phyloP scores from a whole-genome alignment of 2,797 vertebrate genomes.

The Hafferia zeledoni region DNA sequence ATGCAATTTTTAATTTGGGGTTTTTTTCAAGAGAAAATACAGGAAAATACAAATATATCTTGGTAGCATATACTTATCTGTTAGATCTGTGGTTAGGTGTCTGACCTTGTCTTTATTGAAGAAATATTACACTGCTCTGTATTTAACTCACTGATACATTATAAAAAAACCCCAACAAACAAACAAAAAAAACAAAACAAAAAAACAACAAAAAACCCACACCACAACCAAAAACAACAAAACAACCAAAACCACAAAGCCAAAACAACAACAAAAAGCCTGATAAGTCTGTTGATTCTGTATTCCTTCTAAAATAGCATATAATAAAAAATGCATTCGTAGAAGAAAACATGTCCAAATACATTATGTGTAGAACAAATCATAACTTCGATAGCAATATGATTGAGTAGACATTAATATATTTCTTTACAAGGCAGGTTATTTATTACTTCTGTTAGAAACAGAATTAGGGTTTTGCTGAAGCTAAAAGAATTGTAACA shows the following conservation, averaged over 20 bases:
- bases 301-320: neutral
- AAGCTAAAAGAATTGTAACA: no score
- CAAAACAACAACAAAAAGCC: neutral
- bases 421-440: neutral
- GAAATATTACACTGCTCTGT: neutral
- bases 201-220: neutral
- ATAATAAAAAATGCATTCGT: neutral
- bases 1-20: neutral
- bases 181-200: neutral
- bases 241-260: neutral
- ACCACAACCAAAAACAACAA: no score
- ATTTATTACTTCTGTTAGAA: neutral
- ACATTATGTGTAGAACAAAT: conserved; percentile 17
- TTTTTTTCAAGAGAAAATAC: neutral
- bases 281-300: neutral
- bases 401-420: neutral
- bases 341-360: neutral
- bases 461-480: no score
- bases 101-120: neutral
- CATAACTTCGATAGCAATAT: neutral
- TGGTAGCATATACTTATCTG: neutral
- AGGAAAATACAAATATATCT: neutral
- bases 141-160: neutral
- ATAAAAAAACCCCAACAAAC: neutral
- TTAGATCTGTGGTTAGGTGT: neutral